Evolutionary conservation across 2,113 vertebrate species (phyloP).

Genomic region (Triplophysa rosa): DNA sequence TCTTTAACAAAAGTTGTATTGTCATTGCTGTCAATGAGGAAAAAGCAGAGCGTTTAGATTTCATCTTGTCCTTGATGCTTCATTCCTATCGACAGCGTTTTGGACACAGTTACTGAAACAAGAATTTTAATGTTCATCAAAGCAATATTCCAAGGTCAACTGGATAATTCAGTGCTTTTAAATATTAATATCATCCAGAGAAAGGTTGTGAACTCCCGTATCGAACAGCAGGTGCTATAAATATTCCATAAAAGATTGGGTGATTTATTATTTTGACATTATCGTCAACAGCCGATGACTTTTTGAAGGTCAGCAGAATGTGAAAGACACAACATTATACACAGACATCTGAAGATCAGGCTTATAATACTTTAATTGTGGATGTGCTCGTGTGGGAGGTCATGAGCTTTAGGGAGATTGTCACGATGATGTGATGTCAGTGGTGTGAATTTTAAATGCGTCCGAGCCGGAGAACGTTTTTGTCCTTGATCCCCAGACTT

Average conservation of each 20-base stretch:
- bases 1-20: too few species aligned
- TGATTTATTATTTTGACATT: conserved; percentile 1
- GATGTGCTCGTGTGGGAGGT: background rate
- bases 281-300: background rate
- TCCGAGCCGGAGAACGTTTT: background rate
- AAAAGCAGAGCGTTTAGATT: too few species aligned
- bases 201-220: background rate
- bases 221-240: conserved; percentile 1
- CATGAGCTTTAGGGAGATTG: conserved; percentile 2
- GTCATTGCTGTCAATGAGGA: too few species aligned
- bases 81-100: too few species aligned
- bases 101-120: background rate
- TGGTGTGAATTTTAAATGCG: conserved; percentile 11
- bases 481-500: conserved; percentile 16
- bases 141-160: background rate
- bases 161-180: background rate
- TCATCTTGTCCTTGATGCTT: too few species aligned
- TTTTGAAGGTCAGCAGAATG: background rate
- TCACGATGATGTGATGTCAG: background rate
- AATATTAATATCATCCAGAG: conserved; percentile 9
- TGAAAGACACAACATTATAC: background rate
- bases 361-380: conserved; percentile 13
- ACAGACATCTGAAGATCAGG: background rate
- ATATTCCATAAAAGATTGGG: background rate
- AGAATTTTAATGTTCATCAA: background rate